Conservation (phyloP, 1,140 invertebrate species). For the Spodoptera frugiperda region DNA sequence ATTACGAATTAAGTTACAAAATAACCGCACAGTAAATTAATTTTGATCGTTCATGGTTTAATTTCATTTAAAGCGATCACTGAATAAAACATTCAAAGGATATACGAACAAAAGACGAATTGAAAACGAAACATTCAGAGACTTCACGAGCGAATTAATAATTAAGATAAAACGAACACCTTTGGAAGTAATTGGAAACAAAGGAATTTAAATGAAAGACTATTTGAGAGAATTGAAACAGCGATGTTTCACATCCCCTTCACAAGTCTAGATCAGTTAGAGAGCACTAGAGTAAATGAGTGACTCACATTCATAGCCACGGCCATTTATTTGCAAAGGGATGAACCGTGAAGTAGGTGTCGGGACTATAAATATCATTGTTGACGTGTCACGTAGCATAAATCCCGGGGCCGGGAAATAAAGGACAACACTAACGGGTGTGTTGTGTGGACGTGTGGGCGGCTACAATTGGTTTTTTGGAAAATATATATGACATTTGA, state of each 20-base stretch:
- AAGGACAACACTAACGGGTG: constrained; percentile 5
- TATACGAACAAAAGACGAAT: no score
- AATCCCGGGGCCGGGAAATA: constrained; percentile 24
- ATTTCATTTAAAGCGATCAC: no score
- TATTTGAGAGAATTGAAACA: constrained; percentile 8
- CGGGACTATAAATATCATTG: constrained; percentile 17
- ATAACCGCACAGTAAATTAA: no score
- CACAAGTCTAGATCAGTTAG: neutral
- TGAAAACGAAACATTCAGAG: no score
- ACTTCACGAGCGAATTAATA: no score
- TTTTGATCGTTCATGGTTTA: no score
- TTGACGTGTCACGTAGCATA: constrained; percentile 15
- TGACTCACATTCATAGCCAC: constrained; percentile 23
- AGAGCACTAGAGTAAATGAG: constrained; percentile 30
- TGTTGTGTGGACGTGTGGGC: constrained; percentile 1
- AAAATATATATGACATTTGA: constrained; percentile 1
- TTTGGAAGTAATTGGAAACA: neutral
- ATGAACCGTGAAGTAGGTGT: constrained; percentile 35
- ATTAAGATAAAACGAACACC: no score
- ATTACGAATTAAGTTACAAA: no score
- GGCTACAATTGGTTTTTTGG: neutral
- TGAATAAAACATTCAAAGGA: no score
- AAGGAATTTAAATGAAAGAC: neutral
- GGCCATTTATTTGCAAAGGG: constrained; percentile 27
- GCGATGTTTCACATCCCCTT: constrained; percentile 1